These are phyloP conservation scores for Sceloporus undulatus DNA, from an alignment of 2,113 vertebrate species.

Conservation along the genomic window DNA sequence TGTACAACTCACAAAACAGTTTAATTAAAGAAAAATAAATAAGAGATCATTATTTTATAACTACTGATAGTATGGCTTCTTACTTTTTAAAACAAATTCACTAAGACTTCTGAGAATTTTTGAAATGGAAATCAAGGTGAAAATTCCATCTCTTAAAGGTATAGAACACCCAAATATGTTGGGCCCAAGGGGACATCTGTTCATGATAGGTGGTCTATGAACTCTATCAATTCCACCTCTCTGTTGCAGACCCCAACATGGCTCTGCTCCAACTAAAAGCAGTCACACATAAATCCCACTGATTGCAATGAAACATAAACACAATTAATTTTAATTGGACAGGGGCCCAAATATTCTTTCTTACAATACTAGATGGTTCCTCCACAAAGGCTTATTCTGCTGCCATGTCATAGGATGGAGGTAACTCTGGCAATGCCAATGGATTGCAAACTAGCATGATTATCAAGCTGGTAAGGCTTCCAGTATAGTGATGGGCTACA, in stretches of 20 bases:
- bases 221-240: neutral
- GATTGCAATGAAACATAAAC: neutral
- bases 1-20: slow-evolving; percentile 36
- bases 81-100: slow-evolving; percentile 36
- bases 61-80: slow-evolving; percentile 20
- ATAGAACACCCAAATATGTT: slow-evolving; percentile 57
- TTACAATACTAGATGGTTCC: neutral
- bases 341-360: neutral
- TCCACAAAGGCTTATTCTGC: too few relatives aligned
- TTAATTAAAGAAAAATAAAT: neutral
- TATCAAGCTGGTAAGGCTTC: too few relatives aligned
- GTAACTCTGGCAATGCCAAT: too few relatives aligned
- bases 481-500: too few relatives aligned
- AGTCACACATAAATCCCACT: neutral
- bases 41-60: slow-evolving; percentile 1
- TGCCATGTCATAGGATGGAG: too few relatives aligned
- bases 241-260: slow-evolving; percentile 14
- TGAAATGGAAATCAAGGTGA: neutral
- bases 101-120: slow-evolving; percentile 30
- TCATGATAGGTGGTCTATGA: neutral
- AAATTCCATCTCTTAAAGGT: slow-evolving; percentile 59
- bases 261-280: neutral
- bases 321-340: neutral
- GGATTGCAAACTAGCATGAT: too few relatives aligned
- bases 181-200: neutral